phyloP scores from a whole-genome alignment of 2,113 vertebrate genomes.

The Sylvilagus bachmani region DNA sequence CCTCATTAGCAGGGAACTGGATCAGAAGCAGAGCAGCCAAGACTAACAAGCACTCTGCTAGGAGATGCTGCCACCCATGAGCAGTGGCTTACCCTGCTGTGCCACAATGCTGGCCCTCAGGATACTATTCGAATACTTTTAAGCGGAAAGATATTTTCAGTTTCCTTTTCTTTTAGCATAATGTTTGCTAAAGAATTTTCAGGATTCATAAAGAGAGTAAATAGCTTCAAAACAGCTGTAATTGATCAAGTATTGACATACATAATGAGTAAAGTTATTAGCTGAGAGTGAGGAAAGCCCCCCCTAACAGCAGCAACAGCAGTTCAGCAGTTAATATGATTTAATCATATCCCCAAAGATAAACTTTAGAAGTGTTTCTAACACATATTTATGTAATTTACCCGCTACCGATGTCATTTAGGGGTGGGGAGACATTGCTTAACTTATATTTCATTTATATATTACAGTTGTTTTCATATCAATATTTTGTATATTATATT shows the following conservation, averaged over 20 bases:
- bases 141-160: slow-evolving; percentile 23
- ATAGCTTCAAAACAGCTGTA: slow-evolving; percentile 38
- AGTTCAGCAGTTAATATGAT: not conserved
- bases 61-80: no score
- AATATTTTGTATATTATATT: not conserved
- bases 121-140: not conserved
- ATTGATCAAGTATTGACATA: not conserved
- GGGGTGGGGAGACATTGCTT: not conserved
- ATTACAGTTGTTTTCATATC: not conserved
- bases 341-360: accelerated
- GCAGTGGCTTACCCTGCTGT: no score
- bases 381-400: not conserved
- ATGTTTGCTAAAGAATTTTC: not conserved
- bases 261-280: slow-evolving; percentile 36
- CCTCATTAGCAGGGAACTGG: no score
- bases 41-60: no score
- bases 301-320: not conserved
- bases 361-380: not conserved
- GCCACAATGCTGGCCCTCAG: not conserved
- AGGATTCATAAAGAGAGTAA: slow-evolving; percentile 39
- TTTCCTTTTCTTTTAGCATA: not conserved
- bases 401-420: not conserved
- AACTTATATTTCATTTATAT: not conserved
- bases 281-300: not conserved
- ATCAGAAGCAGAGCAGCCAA: no score